These are phyloP conservation scores for Ennomos erosarius DNA, from an alignment of 2,888 invertebrate genomes.

Conservation along the genomic window DNA sequence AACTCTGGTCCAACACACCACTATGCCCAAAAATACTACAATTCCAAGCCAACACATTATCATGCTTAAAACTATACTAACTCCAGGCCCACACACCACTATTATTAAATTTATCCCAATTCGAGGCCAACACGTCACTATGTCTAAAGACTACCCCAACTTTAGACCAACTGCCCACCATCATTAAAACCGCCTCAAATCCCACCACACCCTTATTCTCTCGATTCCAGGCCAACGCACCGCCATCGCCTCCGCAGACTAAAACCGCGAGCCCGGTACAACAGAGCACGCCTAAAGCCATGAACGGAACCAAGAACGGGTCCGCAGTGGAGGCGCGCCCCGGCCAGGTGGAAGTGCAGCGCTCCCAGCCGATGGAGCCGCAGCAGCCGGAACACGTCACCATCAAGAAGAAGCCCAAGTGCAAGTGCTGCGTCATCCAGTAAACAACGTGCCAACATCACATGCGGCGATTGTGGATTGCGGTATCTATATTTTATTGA, in stretches of 20 bases:
- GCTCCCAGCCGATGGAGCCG: slow-evolving; percentile 90
- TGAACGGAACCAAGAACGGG: slow-evolving; percentile 82
- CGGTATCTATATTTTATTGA: too few species aligned
- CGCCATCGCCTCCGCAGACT: slow-evolving; percentile 71
- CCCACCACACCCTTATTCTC: too few species aligned
- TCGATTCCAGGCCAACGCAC: slow-evolving; percentile 62
- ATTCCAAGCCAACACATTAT: slow-evolving; percentile 64
- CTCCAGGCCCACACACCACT: too few species aligned
- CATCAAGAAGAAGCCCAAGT: slow-evolving; percentile 97
- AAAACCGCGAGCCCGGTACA: slow-evolving; percentile 65
- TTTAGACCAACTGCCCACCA: too few species aligned
- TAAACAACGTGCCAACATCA: slow-evolving; percentile 72
- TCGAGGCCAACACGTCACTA: too few species aligned
- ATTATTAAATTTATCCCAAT: too few species aligned
- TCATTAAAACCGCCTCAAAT: too few species aligned
- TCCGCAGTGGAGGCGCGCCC: slow-evolving; percentile 62
- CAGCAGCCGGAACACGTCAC: slow-evolving; percentile 95
- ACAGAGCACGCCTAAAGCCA: slow-evolving; percentile 69
- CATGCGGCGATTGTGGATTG: slow-evolving; percentile 7
- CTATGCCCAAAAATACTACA: slow-evolving; percentile 43
- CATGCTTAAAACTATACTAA: too few species aligned
- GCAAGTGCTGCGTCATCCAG: slow-evolving; percentile 97
- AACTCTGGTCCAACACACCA: slow-evolving; percentile 64
- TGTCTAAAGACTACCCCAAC: too few species aligned
- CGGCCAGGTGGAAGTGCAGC: slow-evolving; percentile 89